Evolutionary conservation across 1,140 invertebrate species (phyloP), one percentile per base, ranked within the genome.

Genomic region (Steinernema feltiae): DNA sequence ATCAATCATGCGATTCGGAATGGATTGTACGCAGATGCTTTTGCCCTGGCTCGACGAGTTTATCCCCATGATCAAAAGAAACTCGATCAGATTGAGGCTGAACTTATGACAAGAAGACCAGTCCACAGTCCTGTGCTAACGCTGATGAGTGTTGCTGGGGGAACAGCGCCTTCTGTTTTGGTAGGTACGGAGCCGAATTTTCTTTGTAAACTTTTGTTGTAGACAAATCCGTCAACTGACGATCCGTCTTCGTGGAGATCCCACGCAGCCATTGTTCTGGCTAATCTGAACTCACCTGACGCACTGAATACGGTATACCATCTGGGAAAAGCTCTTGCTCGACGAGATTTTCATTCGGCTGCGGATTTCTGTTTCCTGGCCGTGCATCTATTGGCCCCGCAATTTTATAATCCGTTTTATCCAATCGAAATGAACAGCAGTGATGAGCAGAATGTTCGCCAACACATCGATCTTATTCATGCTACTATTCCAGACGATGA

Each of bases 321-420:
- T 3, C 53, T 63, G 12, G 53, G 53, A 3, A 12, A 21, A 63
- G 24, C 53, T 27, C 53, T 63, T 7, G 53, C 53, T n/a, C 53
- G 53, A 3, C 53, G 53, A 29, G 81, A 82, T 12, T 82, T 85
- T 48, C 73, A 82, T 72, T 79, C 80, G 17, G 81, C 81, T 12
- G 81, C 81, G 29, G 81, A 82, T 70, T 82, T 82, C 69, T 82
- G 81, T 48, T 82, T 82, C 70, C 41, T 82, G 1, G 81, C 83
- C 41, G 81, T 81, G 0, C 85, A 82, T 70, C 71, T 82, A 30
- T 63, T 82, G 24, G 53, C 53, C n/a, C n/a, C n/a, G n/a, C n/a
- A n/a, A n/a, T n/a, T n/a, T n/a, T n/a, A n/a, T n/a, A n/a, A n/a
- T n/a, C n/a, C n/a, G n/a, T n/a, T n/a, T n/a, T n/a, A n/a, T n/a